Evolutionary conservation across 2,113 vertebrate genomes (phyloP).

Genomic region (Oxyura jamaicensis): DNA sequence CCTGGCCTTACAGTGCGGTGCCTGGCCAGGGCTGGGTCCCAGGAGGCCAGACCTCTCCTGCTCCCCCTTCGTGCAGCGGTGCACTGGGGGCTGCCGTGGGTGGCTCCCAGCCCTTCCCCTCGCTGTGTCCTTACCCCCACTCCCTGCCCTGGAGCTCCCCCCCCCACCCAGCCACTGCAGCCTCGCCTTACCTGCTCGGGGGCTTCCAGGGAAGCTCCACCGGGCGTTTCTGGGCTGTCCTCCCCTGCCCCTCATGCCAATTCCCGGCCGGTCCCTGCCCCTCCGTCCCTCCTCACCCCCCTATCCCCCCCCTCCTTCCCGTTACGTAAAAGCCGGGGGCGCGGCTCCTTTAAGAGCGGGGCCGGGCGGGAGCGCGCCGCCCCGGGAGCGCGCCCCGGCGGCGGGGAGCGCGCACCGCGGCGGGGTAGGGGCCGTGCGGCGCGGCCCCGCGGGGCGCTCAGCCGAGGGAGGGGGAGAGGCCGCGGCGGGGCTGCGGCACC

Average conservation of each 20-base stretch:
- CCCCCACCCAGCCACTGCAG: too few relatives aligned
- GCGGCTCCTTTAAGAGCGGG: conserved; percentile 42
- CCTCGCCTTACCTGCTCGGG: too few relatives aligned
- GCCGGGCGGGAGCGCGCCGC: not conserved
- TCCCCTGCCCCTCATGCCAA: too few relatives aligned
- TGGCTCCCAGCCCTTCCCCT: not conserved
- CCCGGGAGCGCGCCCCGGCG: not conserved
- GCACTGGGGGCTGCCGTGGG: too few relatives aligned
- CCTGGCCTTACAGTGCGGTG: rapidly evolving
- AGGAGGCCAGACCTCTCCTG: not conserved
- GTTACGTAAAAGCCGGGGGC: not conserved
- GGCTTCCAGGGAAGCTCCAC: rapidly evolving
- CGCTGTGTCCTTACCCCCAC: not conserved
- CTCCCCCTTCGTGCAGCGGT: too few relatives aligned
- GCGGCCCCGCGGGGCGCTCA: too few relatives aligned
- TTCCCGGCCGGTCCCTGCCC: too few relatives aligned
- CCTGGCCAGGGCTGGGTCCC: not conserved
- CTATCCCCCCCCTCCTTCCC: not conserved
- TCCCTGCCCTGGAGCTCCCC: too few relatives aligned
- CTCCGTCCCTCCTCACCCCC: too few relatives aligned
- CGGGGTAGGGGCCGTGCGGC: not conserved
- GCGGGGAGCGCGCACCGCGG: not conserved
- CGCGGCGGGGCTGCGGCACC: too few relatives aligned
- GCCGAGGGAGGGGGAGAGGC: too few relatives aligned
- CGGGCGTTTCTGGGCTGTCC: too few relatives aligned